These are phyloP conservation scores for Buceros bicornis DNA, from an alignment of 2,797 vertebrate genomes.

Conservation along the genomic window DNA sequence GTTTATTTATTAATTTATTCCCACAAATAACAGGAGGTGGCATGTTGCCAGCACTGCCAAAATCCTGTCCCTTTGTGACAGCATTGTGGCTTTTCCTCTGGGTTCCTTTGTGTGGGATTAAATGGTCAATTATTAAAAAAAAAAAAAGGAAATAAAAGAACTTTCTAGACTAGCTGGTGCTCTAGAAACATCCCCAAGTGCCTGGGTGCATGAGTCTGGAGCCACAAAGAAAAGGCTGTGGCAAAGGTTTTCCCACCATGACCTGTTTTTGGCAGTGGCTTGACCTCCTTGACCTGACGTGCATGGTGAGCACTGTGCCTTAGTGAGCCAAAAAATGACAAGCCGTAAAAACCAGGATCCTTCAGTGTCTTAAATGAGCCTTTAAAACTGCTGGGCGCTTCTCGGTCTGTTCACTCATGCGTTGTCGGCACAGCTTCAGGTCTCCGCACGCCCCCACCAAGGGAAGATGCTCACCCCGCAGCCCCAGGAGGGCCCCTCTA, in stretches of 20 bases:
- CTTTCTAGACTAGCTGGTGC: neutral
- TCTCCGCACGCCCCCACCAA: accelerated
- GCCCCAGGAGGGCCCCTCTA: neutral
- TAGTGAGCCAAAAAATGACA: neutral
- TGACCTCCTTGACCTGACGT: neutral
- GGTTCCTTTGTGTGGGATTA: neutral
- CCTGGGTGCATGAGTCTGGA: neutral
- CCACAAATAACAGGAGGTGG: neutral
- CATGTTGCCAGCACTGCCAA: neutral
- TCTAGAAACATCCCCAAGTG: neutral
- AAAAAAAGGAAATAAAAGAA: neutral
- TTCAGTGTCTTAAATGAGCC: accelerated
- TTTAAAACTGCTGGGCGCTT: accelerated
- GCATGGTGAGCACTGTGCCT: neutral
- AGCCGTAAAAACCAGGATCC: neutral
- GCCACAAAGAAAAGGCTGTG: neutral
- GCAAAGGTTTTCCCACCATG: accelerated
- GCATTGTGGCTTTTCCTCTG: neutral
- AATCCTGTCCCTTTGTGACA: neutral
- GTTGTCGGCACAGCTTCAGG: accelerated
- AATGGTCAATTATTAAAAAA: neutral
- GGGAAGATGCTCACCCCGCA: neutral
- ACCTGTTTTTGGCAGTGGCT: neutral
- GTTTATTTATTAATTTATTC: neutral
- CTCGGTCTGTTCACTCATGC: neutral